Conservation (phyloP, 1,140 invertebrate genomes). For the Acromyrmex echinatior region DNA sequence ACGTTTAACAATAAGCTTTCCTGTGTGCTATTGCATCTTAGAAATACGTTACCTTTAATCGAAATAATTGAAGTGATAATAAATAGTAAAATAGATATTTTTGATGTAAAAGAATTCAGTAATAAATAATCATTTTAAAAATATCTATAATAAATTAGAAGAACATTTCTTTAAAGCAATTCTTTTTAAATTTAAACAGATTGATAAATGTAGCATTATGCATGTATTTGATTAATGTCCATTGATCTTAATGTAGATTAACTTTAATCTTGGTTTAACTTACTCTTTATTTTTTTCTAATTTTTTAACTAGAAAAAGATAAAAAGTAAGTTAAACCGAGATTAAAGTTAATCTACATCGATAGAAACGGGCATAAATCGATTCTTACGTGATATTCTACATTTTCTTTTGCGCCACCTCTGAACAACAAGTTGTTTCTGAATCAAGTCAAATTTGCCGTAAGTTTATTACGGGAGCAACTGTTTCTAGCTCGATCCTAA, state of each 20-base stretch:
- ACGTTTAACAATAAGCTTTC: not conserved
- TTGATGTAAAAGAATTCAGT: not conserved
- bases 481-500: conserved; percentile 47
- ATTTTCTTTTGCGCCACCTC: not conserved
- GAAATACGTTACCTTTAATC: not conserved
- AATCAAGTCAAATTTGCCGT: conserved; percentile 16
- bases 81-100: conserved; percentile 2
- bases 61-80: conserved; percentile 1
- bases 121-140: not conserved
- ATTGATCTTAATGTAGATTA: too few relatives aligned
- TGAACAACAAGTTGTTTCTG: not conserved
- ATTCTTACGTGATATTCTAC: not conserved
- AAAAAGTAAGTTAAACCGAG: too few relatives aligned
- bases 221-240: not conserved
- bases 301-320: too few relatives aligned
- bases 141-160: not conserved
- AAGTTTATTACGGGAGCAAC: conserved; percentile 40
- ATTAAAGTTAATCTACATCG: too few relatives aligned
- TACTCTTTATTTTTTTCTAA: too few relatives aligned
- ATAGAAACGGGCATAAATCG: not conserved
- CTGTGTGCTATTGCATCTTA: not conserved
- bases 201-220: not conserved
- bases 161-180: not conserved
- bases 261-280: too few relatives aligned
- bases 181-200: not conserved